Percentiles rank a stretch among this genome's conserved stretches.
Conservation (phyloP, 2,888 invertebrate species). For the Brenthis ino region DNA sequence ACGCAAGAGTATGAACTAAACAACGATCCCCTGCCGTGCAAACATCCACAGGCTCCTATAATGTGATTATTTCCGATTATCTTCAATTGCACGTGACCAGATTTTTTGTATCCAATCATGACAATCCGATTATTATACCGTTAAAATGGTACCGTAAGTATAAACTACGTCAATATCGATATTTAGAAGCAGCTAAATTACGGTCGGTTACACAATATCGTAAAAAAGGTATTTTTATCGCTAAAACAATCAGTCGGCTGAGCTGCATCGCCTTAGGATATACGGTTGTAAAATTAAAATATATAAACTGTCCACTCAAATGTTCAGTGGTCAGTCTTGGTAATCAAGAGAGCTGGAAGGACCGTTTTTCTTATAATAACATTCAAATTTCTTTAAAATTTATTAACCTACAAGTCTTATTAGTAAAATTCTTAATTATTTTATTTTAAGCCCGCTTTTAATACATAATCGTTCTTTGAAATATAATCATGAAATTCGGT, state of each 20-base stretch:
- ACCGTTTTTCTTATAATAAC: too few species aligned
- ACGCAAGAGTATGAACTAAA: conserved; percentile 43
- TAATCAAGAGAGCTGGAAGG: too few species aligned
- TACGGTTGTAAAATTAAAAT: neutral
- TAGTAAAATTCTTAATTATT: too few species aligned
- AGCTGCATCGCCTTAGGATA: too few species aligned
- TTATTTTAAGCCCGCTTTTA: too few species aligned
- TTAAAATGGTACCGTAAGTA: conserved; percentile 71
- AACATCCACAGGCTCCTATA: conserved; percentile 59
- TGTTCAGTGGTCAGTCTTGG: too few species aligned
- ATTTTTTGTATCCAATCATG: conserved; percentile 65
- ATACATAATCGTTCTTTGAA: too few species aligned
- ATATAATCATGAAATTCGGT: too few species aligned
- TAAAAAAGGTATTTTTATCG: conserved; percentile 2
- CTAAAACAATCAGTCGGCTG: too few species aligned
- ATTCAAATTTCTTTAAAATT: too few species aligned
- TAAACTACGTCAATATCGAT: conserved; percentile 51
- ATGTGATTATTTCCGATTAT: conserved; percentile 70
- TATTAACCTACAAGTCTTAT: too few species aligned
- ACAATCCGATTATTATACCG: conserved; percentile 71
- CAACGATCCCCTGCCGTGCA: conserved; percentile 49
- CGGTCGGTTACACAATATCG: neutral
- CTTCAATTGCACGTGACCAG: conserved; percentile 59
- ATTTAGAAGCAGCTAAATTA: conserved; percentile 15
- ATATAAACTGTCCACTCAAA: too few species aligned